Evolutionary conservation across 2,888 invertebrate species (phyloP).

Genomic region (Terebella lapidaria): DNA sequence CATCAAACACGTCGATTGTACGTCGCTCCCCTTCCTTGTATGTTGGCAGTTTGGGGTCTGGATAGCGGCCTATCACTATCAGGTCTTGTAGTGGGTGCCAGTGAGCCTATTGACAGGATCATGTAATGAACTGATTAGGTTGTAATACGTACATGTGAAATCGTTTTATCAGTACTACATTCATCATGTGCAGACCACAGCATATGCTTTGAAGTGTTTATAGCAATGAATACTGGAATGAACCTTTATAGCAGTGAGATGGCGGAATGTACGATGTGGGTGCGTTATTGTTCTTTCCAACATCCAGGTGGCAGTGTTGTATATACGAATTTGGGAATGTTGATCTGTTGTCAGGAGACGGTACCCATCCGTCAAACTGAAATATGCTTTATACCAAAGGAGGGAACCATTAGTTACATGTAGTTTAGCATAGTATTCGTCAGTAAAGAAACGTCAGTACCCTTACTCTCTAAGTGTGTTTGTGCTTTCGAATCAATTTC

Average conservation of each 20-base stretch:
- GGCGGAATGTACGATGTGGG: conserved; percentile 54
- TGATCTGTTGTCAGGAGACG: conserved; percentile 54
- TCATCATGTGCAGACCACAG: too few species aligned
- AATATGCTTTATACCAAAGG: too few species aligned
- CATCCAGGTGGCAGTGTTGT: conserved; percentile 46
- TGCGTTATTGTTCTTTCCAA: conserved; percentile 47
- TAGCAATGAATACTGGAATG: too few species aligned
- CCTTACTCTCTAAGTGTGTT: too few species aligned
- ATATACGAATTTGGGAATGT: conserved; percentile 46
- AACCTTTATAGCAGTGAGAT: conserved; percentile 54
- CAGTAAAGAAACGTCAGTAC: too few species aligned
- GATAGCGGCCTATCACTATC: conserved; percentile 54
- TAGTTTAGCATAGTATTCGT: too few species aligned
- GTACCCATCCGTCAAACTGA: conserved; percentile 47
- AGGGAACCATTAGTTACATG: too few species aligned
- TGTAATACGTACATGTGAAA: too few species aligned
- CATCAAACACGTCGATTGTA: conserved; percentile 52
- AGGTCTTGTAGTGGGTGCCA: conserved; percentile 55
- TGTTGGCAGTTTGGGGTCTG: conserved; percentile 45
- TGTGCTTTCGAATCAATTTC: too few species aligned
- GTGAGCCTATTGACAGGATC: conserved; percentile 43
- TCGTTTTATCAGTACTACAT: too few species aligned
- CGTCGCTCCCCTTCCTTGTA: conserved; percentile 34
- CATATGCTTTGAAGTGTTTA: too few species aligned
- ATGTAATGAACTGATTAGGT: too few species aligned